Conservation (phyloP, 2,888 invertebrate species). For the Caenorhabditis doughertyi region DNA sequence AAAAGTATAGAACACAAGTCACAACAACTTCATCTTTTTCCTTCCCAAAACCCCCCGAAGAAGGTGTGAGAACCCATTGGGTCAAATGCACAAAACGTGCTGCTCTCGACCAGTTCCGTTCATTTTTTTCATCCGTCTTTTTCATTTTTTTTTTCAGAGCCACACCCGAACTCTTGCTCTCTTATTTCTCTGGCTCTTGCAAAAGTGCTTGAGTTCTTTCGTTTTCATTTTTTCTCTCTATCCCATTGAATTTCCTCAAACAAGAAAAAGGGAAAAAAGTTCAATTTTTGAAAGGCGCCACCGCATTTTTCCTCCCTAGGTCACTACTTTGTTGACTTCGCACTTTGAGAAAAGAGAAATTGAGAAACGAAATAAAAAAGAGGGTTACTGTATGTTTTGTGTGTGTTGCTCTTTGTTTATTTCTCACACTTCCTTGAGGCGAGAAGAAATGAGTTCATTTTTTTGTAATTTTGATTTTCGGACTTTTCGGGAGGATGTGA, state of each 20-base stretch:
- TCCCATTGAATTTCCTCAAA: conserved; percentile 35
- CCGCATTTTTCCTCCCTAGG: conserved; percentile 4
- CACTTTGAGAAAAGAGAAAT: not conserved
- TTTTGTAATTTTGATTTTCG: conserved; percentile 31
- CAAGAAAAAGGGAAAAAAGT: conserved; percentile 15
- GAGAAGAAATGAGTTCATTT: conserved; percentile 3
- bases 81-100: conserved; percentile 44
- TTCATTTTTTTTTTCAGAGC: conserved; percentile 15
- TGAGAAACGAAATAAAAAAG: not conserved
- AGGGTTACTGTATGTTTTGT: conserved; percentile 50
- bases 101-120: conserved; percentile 24
- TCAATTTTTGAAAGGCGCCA: conserved; percentile 29
- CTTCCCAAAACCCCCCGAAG: not conserved
- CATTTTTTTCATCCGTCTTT: conserved; percentile 16
- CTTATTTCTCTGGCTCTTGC: conserved; percentile 10
- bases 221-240: not conserved
- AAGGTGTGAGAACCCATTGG: not conserved
- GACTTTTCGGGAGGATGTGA: not conserved
- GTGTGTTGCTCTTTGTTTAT: conserved; percentile 51
- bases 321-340: conserved; percentile 42
- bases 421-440: conserved; percentile 29
- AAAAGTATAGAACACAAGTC: conserved; percentile 32
- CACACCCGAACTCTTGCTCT: conserved; percentile 53
- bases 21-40: conserved; percentile 20
- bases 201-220: conserved; percentile 43